A percentile compares a stretch with the other conserved stretches of the same genome.
Evolutionary conservation across 2,888 invertebrate genomes (phyloP).

Genomic region (Scaptomyza flava): DNA sequence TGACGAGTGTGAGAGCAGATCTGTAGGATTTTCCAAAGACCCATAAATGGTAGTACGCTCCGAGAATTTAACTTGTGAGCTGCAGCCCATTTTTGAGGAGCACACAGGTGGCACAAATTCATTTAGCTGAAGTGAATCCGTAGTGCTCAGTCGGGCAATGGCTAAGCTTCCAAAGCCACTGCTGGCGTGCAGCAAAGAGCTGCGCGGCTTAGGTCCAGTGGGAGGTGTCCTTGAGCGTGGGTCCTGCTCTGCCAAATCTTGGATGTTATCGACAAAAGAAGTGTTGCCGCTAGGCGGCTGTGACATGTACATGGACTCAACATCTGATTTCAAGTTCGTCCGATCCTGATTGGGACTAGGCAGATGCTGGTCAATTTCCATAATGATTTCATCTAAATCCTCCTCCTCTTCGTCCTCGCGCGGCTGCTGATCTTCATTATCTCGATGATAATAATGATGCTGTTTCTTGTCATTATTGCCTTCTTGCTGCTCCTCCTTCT

Average conservation of each 20-base stretch:
- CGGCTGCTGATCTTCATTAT: background rate
- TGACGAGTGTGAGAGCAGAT: conserved; percentile 1
- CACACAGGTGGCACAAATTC: conserved; percentile 76
- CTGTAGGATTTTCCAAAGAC: conserved; percentile 57
- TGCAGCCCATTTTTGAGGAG: conserved; percentile 75
- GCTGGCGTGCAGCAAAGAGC: conserved; percentile 52
- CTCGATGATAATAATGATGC: background rate
- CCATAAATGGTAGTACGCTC: conserved; percentile 78
- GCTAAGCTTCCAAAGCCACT: conserved; percentile 67
- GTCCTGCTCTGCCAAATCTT: background rate
- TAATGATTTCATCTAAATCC: conserved; percentile 58
- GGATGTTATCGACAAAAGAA: conserved; percentile 32
- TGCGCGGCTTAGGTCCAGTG: conserved; percentile 68
- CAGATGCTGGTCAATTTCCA: conserved; percentile 50
- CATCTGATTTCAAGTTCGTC: conserved; percentile 44
- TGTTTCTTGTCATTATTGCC: background rate
- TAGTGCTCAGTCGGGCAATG: conserved; percentile 25
- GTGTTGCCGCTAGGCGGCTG: conserved; percentile 62
- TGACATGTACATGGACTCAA: conserved; percentile 60
- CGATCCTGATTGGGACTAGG: conserved; percentile 21
- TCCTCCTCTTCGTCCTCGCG: conserved; percentile 16
- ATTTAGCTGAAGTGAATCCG: conserved; percentile 34
- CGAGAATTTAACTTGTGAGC: conserved; percentile 58
- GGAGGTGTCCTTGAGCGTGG: conserved; percentile 30
- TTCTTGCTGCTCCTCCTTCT: background rate